phyloP scores from a whole-genome alignment of 2,113 vertebrate genomes.

The Scytalopus superciliaris region DNA sequence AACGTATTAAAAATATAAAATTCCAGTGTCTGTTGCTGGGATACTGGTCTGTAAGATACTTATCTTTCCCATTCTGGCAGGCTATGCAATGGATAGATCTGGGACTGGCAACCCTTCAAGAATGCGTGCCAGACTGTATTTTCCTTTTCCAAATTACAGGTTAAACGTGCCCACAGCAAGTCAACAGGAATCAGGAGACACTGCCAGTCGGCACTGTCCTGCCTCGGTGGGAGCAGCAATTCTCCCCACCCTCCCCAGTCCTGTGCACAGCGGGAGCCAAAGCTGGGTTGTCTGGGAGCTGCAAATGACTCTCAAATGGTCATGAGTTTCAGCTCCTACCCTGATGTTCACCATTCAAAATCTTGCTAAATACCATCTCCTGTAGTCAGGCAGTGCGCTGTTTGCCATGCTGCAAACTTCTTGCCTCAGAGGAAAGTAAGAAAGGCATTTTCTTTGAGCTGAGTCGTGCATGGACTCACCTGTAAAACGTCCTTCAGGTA shows the following conservation, averaged over 20 bases:
- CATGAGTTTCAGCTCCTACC: neutral
- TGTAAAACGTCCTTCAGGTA: neutral
- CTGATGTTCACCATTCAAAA: neutral
- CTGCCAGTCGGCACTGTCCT: neutral
- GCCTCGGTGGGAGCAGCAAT: neutral
- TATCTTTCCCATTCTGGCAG: slow-evolving; percentile 21
- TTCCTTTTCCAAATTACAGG: slow-evolving; percentile 52
- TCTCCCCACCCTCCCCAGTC: neutral
- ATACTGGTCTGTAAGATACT: slow-evolving; percentile 55
- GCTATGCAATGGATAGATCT: neutral
- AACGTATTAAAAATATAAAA: slow-evolving; percentile 70
- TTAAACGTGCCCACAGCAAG: slow-evolving; percentile 46
- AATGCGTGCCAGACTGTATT: slow-evolving; percentile 29
- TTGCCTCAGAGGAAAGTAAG: neutral
- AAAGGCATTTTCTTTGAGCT: neutral
- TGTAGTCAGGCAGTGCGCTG: neutral
- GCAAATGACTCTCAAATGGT: neutral
- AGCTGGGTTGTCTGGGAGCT: neutral
- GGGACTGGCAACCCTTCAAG: slow-evolving; percentile 33
- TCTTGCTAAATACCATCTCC: neutral
- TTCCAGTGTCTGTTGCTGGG: slow-evolving; percentile 64
- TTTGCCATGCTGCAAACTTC: neutral
- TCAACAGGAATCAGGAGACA: neutral
- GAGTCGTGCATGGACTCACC: fast-evolving
- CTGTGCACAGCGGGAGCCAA: neutral